These are phyloP conservation scores for Dicaeum eximium DNA, from an alignment of 2,113 vertebrate genomes.

Conservation along the genomic window DNA sequence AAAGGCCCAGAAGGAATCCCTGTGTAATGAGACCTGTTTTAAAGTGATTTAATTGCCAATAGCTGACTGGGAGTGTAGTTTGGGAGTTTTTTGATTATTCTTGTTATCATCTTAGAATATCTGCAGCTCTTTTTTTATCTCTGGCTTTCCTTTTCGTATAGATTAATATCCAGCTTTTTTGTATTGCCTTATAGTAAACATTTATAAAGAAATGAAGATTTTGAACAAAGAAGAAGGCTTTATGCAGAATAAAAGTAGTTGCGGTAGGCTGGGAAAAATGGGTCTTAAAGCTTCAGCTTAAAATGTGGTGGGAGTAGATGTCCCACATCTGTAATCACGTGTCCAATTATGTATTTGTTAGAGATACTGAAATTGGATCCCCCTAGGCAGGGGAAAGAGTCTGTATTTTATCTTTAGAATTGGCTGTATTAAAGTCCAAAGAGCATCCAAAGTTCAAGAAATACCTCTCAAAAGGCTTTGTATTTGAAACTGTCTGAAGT, in stretches of 20 bases:
- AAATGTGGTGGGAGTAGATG: slow-evolving; percentile 9
- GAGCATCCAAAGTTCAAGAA: background rate
- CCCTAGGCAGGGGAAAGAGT: background rate
- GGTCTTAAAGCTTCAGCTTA: background rate
- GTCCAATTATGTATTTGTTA: slow-evolving; percentile 7
- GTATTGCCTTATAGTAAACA: background rate
- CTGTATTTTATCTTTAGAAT: background rate
- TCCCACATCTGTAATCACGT: background rate
- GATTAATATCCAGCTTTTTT: background rate
- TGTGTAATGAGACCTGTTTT: background rate
- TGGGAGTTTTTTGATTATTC: background rate
- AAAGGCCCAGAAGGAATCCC: background rate
- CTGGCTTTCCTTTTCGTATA: background rate
- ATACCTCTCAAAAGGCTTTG: background rate
- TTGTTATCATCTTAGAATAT: background rate
- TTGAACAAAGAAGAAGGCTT: background rate
- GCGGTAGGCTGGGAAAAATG: background rate
- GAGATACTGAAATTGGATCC: background rate
- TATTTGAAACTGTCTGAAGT: background rate
- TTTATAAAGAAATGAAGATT: slow-evolving; percentile 5
- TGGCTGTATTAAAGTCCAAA: background rate
- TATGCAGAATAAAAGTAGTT: background rate
- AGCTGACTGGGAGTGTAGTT: background rate
- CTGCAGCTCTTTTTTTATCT: background rate
- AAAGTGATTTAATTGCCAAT: background rate